Conservation (phyloP, 2,797 vertebrate genomes). For the Denticeps clupeoides region DNA sequence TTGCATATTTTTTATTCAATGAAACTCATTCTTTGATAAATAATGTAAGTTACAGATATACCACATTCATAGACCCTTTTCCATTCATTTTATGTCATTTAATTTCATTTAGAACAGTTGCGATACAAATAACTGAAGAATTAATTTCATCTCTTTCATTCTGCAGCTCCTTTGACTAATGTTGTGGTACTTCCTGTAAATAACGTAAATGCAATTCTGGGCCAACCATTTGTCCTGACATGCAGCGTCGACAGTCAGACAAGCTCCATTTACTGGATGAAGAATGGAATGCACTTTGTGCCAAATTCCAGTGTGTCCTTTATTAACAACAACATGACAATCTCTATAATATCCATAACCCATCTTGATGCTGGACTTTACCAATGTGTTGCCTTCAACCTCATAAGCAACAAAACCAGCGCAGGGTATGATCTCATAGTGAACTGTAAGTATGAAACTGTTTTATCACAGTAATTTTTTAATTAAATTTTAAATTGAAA, state of each 20-base stretch:
- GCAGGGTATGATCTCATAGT: slow-evolving; percentile 24
- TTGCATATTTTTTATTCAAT: background rate
- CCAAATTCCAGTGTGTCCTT: slow-evolving; percentile 13
- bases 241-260: slow-evolving; percentile 34
- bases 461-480: too few species aligned
- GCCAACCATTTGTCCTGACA: slow-evolving; percentile 20
- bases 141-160: too few species aligned
- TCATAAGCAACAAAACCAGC: slow-evolving; percentile 28
- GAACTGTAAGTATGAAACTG: slow-evolving; percentile 44
- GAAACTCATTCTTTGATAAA: too few species aligned
- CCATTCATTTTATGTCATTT: too few species aligned
- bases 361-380: slow-evolving; percentile 32
- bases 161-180: slow-evolving; percentile 28
- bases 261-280: slow-evolving; percentile 40
- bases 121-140: too few species aligned
- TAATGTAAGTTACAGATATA: too few species aligned
- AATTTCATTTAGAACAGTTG: too few species aligned
- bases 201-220: slow-evolving; percentile 21
- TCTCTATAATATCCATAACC: slow-evolving; percentile 30
- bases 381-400: slow-evolving; percentile 34
- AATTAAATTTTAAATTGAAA: too few species aligned
- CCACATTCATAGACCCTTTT: too few species aligned
- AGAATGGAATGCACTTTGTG: slow-evolving; percentile 14
- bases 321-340: slow-evolving; percentile 20
- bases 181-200: slow-evolving; percentile 13